Evolutionary conservation across 2,888 invertebrate species (phyloP).

Genomic region (Pemphredon lugubris): DNA sequence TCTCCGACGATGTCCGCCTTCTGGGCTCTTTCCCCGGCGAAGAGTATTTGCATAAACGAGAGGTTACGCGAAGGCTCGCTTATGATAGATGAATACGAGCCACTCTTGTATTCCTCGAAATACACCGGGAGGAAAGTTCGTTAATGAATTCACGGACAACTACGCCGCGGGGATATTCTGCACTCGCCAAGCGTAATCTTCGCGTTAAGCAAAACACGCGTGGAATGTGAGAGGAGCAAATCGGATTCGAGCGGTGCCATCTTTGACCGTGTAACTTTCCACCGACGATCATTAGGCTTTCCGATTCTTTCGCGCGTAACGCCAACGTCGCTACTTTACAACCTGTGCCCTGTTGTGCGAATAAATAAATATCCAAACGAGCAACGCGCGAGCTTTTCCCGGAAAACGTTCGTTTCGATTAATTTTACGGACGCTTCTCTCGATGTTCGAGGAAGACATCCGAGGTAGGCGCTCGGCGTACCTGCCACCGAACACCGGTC

Average conservation of each 20-base stretch:
- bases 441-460: conserved; percentile 34
- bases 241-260: too few species aligned
- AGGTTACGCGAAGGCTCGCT: conserved; percentile 22
- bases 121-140: conserved; percentile 32
- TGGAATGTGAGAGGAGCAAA: conserved; percentile 11
- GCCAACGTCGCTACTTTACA: too few species aligned
- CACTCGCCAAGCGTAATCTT: conserved; percentile 1
- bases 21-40: conserved; percentile 16
- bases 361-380: too few species aligned
- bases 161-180: conserved; percentile 15
- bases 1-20: conserved; percentile 19
- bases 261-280: too few species aligned
- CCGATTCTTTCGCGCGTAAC: too few species aligned
- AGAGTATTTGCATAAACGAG: conserved; percentile 47
- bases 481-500: conserved; percentile 56
- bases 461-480: conserved; percentile 19
- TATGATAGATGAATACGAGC: conserved; percentile 45
- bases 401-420: too few species aligned
- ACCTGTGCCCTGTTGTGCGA: too few species aligned
- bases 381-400: too few species aligned
- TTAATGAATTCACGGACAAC: conserved; percentile 46
- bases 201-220: conserved; percentile 9
- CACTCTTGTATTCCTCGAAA: conserved; percentile 24
- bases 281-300: too few species aligned
- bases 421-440: conserved; percentile 2